Evolutionary conservation across 2,888 invertebrate genomes (phyloP).

Genomic region (Lepidocyrtoides sp.): DNA sequence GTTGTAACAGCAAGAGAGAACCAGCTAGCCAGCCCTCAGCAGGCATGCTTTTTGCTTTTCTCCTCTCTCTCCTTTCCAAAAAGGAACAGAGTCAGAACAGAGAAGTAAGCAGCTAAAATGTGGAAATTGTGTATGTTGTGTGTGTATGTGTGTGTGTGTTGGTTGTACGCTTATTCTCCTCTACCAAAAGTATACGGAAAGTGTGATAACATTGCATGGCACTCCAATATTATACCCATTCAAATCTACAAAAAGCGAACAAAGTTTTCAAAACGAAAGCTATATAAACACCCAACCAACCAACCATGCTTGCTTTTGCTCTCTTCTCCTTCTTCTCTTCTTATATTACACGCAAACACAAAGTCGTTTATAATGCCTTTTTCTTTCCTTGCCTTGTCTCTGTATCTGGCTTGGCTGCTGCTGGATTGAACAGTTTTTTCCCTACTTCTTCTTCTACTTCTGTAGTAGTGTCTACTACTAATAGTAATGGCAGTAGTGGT

Average conservation of each 20-base stretch:
- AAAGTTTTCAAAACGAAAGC: constrained; percentile 67
- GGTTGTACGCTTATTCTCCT: neutral
- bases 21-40: constrained; percentile 61
- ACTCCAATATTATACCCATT: constrained; percentile 51
- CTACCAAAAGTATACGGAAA: constrained; percentile 40
- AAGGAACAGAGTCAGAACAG: constrained; percentile 58
- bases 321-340: constrained; percentile 33
- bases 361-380: constrained; percentile 57
- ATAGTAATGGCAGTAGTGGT: constrained; percentile 10
- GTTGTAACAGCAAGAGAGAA: no score
- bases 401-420: constrained; percentile 17
- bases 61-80: constrained; percentile 47
- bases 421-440: constrained; percentile 50
- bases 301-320: constrained; percentile 10
- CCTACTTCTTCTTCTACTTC: no score
- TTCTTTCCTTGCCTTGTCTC: constrained; percentile 6
- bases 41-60: constrained; percentile 62
- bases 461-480: neutral
- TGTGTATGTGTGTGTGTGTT: neutral
- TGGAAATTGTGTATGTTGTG: no score
- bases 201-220: constrained; percentile 47
- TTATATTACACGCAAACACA: constrained; percentile 16
- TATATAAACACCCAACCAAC: constrained; percentile 60
- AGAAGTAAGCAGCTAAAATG: neutral
- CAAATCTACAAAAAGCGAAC: constrained; percentile 63